phyloP scores from a whole-genome alignment of 2,797 vertebrate genomes.

The Ctenopoma kingsleyae region DNA sequence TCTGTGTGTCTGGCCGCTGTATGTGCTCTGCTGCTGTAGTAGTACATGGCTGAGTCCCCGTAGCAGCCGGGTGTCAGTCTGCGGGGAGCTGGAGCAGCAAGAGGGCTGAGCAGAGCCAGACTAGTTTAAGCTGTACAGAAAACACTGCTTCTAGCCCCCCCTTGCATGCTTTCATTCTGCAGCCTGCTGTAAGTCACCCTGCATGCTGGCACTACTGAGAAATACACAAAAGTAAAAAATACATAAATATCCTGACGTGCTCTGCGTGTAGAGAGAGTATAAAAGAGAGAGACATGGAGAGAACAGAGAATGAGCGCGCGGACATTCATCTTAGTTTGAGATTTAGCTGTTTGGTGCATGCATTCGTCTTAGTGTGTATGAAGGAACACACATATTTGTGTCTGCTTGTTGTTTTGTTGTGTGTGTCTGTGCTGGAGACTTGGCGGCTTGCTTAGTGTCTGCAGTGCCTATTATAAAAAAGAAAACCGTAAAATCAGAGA shows the following conservation, averaged over 20 bases:
- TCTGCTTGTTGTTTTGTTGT: conserved; percentile 23
- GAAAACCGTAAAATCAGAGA: conserved; percentile 82
- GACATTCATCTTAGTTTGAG: conserved; percentile 63
- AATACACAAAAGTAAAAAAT: conserved; percentile 71
- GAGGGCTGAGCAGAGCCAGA: conserved; percentile 49
- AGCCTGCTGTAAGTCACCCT: conserved; percentile 75
- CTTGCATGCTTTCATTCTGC: conserved; percentile 68
- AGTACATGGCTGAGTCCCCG: conserved; percentile 66
- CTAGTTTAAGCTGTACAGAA: conserved; percentile 56
- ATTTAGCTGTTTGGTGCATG: conserved; percentile 70
- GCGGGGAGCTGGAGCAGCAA: conserved; percentile 64
- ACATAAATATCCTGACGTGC: conserved; percentile 71
- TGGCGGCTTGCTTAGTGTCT: conserved; percentile 75
- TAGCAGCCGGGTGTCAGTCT: conserved; percentile 69
- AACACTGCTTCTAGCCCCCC: conserved; percentile 51
- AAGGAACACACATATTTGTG: conserved; percentile 47
- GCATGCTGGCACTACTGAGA: conserved; percentile 62
- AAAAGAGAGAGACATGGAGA: conserved; percentile 23
- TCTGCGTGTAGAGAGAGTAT: conserved; percentile 22
- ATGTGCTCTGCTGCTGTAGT: conserved; percentile 49
- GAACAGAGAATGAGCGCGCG: conserved; percentile 47
- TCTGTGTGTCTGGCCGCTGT: conserved; percentile 56
- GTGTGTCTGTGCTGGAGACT: conserved; percentile 46
- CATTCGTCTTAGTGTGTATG: conserved; percentile 67
- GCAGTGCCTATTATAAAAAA: conserved; percentile 79